Evolutionary conservation across 53 echinoderm and acorn worm genomes (phyloP).

Genomic region (Hippasteria phrygiana): DNA sequence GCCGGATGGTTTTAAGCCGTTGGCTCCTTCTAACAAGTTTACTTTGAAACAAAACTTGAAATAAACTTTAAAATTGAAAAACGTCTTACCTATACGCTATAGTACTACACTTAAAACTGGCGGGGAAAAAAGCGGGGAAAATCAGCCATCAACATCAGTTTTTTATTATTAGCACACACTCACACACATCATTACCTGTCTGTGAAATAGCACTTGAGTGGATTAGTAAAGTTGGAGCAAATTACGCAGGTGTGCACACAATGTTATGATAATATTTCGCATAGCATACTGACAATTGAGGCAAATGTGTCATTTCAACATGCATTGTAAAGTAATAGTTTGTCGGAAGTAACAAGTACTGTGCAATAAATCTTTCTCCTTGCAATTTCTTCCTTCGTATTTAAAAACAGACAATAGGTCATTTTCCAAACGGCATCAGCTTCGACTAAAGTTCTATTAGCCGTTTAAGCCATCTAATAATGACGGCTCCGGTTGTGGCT

Average conservation of each 20-base stretch:
- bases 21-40: no score
- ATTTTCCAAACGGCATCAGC: no score
- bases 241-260: conserved; percentile 10
- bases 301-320: neutral
- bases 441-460: no score
- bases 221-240: conserved; percentile 37
- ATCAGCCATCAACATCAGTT: neutral
- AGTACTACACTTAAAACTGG: neutral
- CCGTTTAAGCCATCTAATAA: no score
- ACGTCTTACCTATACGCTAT: neutral
- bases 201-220: conserved; percentile 35
- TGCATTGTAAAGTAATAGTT: neutral
- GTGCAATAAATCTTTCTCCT: no score
- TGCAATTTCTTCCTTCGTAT: no score
- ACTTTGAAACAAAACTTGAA: no score
- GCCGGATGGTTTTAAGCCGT: no score
- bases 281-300: neutral
- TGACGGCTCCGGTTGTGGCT: no score
- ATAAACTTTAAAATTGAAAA: no score
- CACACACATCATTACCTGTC: conserved; percentile 49
- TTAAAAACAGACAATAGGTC: no score
- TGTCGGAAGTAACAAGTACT: no score
- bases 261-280: neutral
- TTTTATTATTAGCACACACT: neutral
- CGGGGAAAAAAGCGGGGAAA: neutral